Base-by-base conservation (phyloP, 2,113 vertebrate species). In the Prunella fulvescens region DNA sequence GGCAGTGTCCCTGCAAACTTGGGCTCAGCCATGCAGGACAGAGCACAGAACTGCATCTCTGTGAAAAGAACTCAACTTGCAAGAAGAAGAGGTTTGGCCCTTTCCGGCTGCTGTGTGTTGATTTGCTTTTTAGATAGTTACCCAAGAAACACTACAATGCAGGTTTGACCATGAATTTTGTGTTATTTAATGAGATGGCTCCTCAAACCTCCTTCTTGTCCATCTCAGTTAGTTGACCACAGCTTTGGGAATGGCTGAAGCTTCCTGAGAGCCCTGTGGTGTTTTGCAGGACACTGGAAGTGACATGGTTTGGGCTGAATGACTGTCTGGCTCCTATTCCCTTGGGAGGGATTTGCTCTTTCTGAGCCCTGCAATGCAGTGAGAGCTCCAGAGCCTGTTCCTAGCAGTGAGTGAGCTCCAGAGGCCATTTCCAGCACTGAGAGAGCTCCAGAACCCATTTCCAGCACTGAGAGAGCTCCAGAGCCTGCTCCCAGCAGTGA, bases 341-440 rank as follows among this genome's bases (percentile, higher is more conserved):
- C 29, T 61, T n/a, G 4, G 50, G 14, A 50, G 28, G 2, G 1
- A 3, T 40, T 50, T n/a, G 14, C 29, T 81, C 53, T 39, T 23
- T 20, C 31, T 10, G 22, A 57, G 66, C n/a, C 35, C 51, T 10
- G 8, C 7, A 1, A 23, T 8, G 4, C 3, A 4, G 44, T 1
- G 45, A 13, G 33, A 64, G 17, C 17, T 19, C 51, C 51, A 54
- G 51, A 31, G 29, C 9, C 24, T 3, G 2, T 2, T 51, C n/a
- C 25, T n/a, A 37, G 66, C 72, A 37, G 60, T 11, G 51, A 3
- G 18, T 12, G 53, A 54, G 29, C 29, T 54, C 53, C 53, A 54
- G 53, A 54, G 48, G 11, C 47, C 22, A 24, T 3, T 48, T 24
- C 24, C 24, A 48, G 19, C 51, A 50, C 6, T 14, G 48, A 9